Base-by-base conservation (phyloP, 2,888 invertebrate genomes). In the Beris chalybata region DNA sequence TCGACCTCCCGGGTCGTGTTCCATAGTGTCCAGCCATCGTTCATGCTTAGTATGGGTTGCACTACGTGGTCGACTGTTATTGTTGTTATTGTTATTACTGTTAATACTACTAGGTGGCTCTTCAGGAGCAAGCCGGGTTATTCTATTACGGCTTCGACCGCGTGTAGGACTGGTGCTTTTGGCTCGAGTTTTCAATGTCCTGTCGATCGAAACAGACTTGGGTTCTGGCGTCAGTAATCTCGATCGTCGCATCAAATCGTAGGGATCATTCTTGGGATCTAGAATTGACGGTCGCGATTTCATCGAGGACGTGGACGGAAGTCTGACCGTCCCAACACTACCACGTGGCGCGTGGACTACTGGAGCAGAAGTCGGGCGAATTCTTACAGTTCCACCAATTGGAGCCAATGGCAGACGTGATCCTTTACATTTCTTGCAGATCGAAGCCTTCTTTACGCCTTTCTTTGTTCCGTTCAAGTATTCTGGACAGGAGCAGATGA, bases 341-440 rank as follows among this genome's bases (percentile, higher is more conserved):
- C 76, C 74, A 56, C 75, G 74, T 32, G 75, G 70, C 44, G 77
- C 75, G 5, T 73, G 74, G n/a, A 73, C 65, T 22, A 74, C 70
- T 65, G 71, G 72, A 4, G 73, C 66, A 57, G 74, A 71, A 38
- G 74, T 72, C 32, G 74, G 71, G 9, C 74, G 83, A 69, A 86
- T 82, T 72, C 86, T 82, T 3, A 89, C 86, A 32, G 89, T 90
- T 58, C 90, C 91, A 73, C 89, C 91, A 70, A 86, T 84, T 73
- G 86, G 84, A 69, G 89, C 85, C 73, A 91, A 83, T 68, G 90
- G 89, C 75, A 91, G 81, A 72, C 91, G 85, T 75, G 90, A 89
- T 74, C 91, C 91, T 76, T 90, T 91, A 82, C 92, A 92, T 83
- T 91, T 91, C 81, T 91, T 90, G 83, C 92, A 92, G 74, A 89